A percentile compares a stretch with the other conserved stretches of the same genome.
These are phyloP conservation scores for Syritta pipiens DNA, from an alignment of 2,888 invertebrate species.

Conservation along the genomic window DNA sequence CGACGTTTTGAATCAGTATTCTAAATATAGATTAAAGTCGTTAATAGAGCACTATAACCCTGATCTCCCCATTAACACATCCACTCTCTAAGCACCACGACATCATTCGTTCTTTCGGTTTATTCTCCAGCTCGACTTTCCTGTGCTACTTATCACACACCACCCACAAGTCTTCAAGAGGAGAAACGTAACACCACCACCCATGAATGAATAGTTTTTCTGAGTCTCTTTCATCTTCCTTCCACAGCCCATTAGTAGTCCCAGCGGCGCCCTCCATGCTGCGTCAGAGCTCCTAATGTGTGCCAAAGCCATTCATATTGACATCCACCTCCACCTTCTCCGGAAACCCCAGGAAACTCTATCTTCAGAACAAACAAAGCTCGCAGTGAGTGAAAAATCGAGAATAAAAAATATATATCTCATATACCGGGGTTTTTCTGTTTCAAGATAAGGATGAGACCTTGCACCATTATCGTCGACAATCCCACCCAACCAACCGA, in stretches of 20 bases:
- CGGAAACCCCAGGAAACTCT: slow-evolving; percentile 8
- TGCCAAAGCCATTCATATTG: slow-evolving; percentile 42
- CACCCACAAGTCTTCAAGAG: background rate
- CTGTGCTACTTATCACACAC: slow-evolving; percentile 1
- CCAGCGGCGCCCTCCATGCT: slow-evolving; percentile 15
- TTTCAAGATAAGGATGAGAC: slow-evolving; percentile 52
- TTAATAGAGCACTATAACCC: too few species aligned
- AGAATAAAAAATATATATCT: slow-evolving; percentile 25
- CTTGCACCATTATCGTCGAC: slow-evolving; percentile 61
- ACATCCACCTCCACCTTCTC: slow-evolving; percentile 29
- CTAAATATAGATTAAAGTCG: too few species aligned
- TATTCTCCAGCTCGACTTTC: background rate
- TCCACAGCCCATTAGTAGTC: slow-evolving; percentile 51
- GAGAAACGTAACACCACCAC: slow-evolving; percentile 37
- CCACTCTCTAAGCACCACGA: background rate
- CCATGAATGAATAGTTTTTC: slow-evolving; percentile 27
- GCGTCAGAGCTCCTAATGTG: slow-evolving; percentile 37
- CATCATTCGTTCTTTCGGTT: background rate
- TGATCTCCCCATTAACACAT: too few species aligned
- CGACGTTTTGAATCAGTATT: too few species aligned
- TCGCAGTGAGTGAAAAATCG: slow-evolving; percentile 1
- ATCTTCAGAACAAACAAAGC: slow-evolving; percentile 31
- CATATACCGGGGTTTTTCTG: slow-evolving; percentile 31
- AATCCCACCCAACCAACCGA: slow-evolving; percentile 30
- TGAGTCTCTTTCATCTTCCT: slow-evolving; percentile 36